Evolutionary conservation across 2,888 invertebrate genomes (phyloP), one percentile per base, ranked within the genome.

Genomic region (Leucophenga montana): DNA sequence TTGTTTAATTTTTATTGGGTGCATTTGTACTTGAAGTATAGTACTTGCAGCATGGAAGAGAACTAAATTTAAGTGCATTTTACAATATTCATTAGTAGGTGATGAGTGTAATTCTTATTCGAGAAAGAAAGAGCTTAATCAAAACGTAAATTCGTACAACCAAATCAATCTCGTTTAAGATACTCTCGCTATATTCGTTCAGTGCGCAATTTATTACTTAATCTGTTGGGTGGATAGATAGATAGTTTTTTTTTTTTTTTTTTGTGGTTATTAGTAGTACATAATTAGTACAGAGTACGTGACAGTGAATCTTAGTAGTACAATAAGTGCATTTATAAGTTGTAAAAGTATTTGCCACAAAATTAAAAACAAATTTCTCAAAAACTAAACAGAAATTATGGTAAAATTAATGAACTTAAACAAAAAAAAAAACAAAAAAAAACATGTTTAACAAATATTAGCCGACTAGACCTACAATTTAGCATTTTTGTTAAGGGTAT

Each of bases 21-120:
- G 72, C 72, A 73, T 71, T 75, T 73, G 76, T 78, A 76, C 73
- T 61, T 69, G 67, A 53, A 64, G 71, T 71, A 75, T 53, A 64
- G 71, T 71, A 75, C 73, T 82, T 86, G 83, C 83, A 79, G 78
- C 79, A 3, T 85, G 78, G 75, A 74, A 72, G 56, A 78, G 56
- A 78, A 75, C 81, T 81, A 81, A 75, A 80, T 77, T 78, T 73
- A 78, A 72, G 85, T 85, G 85, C 85, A 85, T 78, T 77, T 83
- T 75, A 79, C 77, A 74, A 73, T 67, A 67, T 65, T 67, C 69
- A 68, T 59, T 66, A 16, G 66, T 53, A 70, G 62, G 68, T 39
- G 39, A 54, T 53, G 27, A 56, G 22, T 13, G 22, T 22, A 22
- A 14, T 22, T 27, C 56, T 56, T 56, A 56, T 56, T 16, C 20